Evolutionary conservation across 2,888 invertebrate species (phyloP).

Genomic region (Toxonevra muliebris): DNA sequence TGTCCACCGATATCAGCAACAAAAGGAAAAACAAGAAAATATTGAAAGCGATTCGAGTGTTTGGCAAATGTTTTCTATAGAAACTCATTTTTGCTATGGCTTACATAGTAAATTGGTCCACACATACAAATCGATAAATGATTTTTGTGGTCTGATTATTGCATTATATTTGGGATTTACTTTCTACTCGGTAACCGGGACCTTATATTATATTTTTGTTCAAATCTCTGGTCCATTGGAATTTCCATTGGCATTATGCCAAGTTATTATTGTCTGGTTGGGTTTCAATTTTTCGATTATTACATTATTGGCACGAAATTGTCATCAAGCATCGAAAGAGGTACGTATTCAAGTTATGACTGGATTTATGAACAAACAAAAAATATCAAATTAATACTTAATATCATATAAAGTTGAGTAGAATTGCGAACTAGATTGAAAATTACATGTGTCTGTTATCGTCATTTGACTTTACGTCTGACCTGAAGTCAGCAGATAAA

Average conservation of each 20-base stretch:
- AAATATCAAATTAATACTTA: too few species aligned
- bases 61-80: constrained; percentile 50
- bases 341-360: too few species aligned
- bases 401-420: too few species aligned
- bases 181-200: constrained; percentile 54
- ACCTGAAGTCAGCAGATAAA: too few species aligned
- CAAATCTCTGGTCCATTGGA: constrained; percentile 50
- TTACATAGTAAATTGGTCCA: constrained; percentile 53
- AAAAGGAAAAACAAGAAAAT: too few species aligned
- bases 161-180: constrained; percentile 54
- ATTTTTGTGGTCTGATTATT: constrained; percentile 52
- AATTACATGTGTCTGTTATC: too few species aligned
- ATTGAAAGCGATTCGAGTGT: constrained; percentile 5
- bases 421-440: too few species aligned
- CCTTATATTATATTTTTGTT: constrained; percentile 55
- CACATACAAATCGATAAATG: constrained; percentile 51
- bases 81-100: constrained; percentile 52
- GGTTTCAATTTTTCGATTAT: constrained; percentile 47
- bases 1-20: constrained; percentile 14
- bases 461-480: too few species aligned
- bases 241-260: constrained; percentile 46
- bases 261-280: constrained; percentile 51
- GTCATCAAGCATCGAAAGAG: constrained; percentile 52
- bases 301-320: constrained; percentile 48
- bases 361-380: too few species aligned